Percentiles rank a stretch among this genome's conserved stretches.
Conservation (phyloP, 1,140 invertebrate genomes). For the Pentalonia nigronervosa region DNA sequence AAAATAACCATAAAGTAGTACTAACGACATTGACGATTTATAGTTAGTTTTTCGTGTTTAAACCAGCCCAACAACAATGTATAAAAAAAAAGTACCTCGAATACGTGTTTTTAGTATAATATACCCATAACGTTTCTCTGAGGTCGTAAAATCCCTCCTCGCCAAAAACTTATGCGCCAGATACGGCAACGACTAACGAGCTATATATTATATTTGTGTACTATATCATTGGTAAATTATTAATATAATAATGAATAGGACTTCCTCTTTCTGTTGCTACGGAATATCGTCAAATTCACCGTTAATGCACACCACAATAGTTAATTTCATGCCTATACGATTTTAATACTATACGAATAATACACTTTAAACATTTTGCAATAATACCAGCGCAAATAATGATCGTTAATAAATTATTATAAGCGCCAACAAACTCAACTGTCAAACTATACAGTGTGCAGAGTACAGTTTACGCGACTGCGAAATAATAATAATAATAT, state of each 20-base stretch:
- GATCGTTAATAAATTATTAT: slow-evolving; percentile 3
- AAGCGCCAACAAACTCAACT: background rate
- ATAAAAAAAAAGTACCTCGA: background rate
- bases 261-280: slow-evolving; percentile 12
- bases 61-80: background rate
- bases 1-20: slow-evolving; percentile 3
- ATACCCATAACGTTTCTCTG: background rate
- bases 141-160: background rate
- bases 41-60: slow-evolving; percentile 10
- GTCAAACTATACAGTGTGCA: background rate
- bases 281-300: background rate
- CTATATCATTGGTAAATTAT: background rate
- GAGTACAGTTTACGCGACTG: background rate
- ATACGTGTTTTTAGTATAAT: slow-evolving; percentile 10
- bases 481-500: background rate
- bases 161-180: slow-evolving; percentile 1
- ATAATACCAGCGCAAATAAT: background rate
- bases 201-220: background rate
- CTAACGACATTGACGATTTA: slow-evolving; percentile 15
- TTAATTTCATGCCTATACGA: background rate
- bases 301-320: background rate
- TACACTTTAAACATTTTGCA: background rate
- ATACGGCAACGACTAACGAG: slow-evolving; percentile 2
- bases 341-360: background rate
- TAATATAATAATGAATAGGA: background rate